Conservation (phyloP, 2,797 vertebrate species). For the Benthosema pterotum region DNA sequence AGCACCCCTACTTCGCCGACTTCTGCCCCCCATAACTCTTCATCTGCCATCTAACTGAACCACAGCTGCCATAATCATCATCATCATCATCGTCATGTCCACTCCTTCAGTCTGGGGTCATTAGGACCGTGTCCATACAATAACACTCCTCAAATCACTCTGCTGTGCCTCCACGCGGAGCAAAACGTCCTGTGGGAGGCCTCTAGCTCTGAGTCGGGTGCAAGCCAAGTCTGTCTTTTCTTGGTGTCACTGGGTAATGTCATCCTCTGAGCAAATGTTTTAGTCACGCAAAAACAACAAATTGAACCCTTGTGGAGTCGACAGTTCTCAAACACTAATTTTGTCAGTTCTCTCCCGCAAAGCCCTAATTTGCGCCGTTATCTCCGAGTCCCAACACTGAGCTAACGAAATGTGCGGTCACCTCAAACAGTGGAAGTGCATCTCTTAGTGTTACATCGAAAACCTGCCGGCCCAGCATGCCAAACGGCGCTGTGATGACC, state of each 20-base stretch:
- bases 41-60: slow-evolving; percentile 29
- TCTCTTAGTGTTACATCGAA: slow-evolving; percentile 20
- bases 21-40: slow-evolving; percentile 82
- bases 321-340: slow-evolving; percentile 6
- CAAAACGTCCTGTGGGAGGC: slow-evolving; percentile 46
- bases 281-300: slow-evolving; percentile 21
- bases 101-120: slow-evolving; percentile 55
- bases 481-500: too few species aligned
- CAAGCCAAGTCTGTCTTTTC: slow-evolving; percentile 28
- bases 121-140: slow-evolving; percentile 53
- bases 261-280: slow-evolving; percentile 26
- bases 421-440: too few species aligned
- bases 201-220: slow-evolving; percentile 48
- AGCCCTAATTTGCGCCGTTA: background rate
- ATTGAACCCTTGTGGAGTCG: slow-evolving; percentile 26
- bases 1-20: slow-evolving; percentile 89
- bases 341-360: slow-evolving; percentile 10
- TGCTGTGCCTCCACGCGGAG: slow-evolving; percentile 66
- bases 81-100: too few species aligned
- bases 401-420: too few species aligned
- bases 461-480: too few species aligned
- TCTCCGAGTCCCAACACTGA: background rate
- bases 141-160: slow-evolving; percentile 50
- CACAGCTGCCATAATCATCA: slow-evolving; percentile 51
- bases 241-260: slow-evolving; percentile 35